Base-by-base conservation (phyloP, 1,140 invertebrate species). In the Diplogasteroides magnus region DNA sequence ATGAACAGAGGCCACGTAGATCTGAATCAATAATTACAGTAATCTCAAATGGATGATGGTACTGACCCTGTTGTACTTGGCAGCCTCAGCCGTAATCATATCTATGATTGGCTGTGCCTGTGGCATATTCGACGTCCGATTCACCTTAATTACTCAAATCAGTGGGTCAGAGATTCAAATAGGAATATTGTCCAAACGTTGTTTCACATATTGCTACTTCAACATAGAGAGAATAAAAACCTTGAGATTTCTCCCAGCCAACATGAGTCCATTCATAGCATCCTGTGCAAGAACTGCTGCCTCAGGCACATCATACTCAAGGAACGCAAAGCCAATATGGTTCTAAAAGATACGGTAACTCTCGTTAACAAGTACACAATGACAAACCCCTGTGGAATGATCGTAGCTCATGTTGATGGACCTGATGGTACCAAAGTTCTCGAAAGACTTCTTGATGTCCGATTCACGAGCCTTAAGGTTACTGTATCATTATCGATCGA, bases 341-440 rank as follows among this genome's bases (percentile, higher is more conserved):
- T 98, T 98, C 85, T 81, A 64, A 77, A 80, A 82, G n/a, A n/a
- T n/a, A n/a, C n/a, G n/a, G n/a, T n/a, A n/a, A n/a, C n/a, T n/a
- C n/a, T n/a, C n/a, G n/a, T n/a, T n/a, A 1, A 64, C 23, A 14
- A 26, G 28, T 2, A 74, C 59, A 13, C 28, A 71, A 64, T 64
- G 63, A 77, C 79, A 71, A 60, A 81, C 79, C 62, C 80, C 80
- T 19, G 96, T 98, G 15, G 97, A 90, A 0, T 94, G 92, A 87
- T 99, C 97, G 93, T 94, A 98, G 0, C 93, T 96, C 92, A 99
- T 96, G 84, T 97, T 98, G 78, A 99, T 97, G 25, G 92, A 94
- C 85, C 98, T 98, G 77, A 99, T 98, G 15, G 97, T 95, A 65
- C 97, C 97, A 86, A 98, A 99, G 19, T 94, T 94, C 63, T 92